Conservation (phyloP, 2,888 invertebrate species). For the Caenorhabditis becei region DNA sequence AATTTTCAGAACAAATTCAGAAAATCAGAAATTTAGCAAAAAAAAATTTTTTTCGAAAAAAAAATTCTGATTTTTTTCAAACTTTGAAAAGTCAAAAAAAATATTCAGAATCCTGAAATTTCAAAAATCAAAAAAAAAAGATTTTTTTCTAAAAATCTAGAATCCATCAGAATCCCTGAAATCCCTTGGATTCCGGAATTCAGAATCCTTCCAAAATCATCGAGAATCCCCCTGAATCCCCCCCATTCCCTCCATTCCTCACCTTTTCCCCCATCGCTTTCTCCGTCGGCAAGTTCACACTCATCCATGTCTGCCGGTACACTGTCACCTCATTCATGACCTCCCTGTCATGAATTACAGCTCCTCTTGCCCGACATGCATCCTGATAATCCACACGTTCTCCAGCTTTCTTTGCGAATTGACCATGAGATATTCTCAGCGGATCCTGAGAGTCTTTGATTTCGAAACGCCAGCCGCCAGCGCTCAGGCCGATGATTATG, state of each 20-base stretch:
- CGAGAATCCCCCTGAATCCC: no score
- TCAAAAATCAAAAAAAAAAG: no score
- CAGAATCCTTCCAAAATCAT: no score
- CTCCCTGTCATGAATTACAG: constrained; percentile 38
- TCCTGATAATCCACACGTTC: constrained; percentile 42
- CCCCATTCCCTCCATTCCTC: not conserved
- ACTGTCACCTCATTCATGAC: constrained; percentile 54
- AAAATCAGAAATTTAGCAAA: no score
- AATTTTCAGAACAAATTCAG: no score
- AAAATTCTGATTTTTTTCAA: no score
- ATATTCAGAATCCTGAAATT: no score
- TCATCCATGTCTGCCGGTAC: constrained; percentile 44
- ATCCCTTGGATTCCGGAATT: no score
- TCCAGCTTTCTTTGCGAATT: constrained; percentile 24
- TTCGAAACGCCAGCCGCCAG: constrained; percentile 55
- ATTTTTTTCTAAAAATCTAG: no score
- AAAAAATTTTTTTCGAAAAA: no score
- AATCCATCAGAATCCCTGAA: no score
- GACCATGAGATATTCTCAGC: constrained; percentile 36
- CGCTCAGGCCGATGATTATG: constrained; percentile 50
- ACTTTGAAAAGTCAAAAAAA: no score
- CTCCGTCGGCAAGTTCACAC: constrained; percentile 40
- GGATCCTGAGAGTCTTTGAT: constrained; percentile 29
- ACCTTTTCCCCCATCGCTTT: constrained; percentile 51
- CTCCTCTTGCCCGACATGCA: constrained; percentile 54